phyloP scores from a whole-genome alignment of 2,797 vertebrate species.

The Melanotaenia maccullochi region DNA sequence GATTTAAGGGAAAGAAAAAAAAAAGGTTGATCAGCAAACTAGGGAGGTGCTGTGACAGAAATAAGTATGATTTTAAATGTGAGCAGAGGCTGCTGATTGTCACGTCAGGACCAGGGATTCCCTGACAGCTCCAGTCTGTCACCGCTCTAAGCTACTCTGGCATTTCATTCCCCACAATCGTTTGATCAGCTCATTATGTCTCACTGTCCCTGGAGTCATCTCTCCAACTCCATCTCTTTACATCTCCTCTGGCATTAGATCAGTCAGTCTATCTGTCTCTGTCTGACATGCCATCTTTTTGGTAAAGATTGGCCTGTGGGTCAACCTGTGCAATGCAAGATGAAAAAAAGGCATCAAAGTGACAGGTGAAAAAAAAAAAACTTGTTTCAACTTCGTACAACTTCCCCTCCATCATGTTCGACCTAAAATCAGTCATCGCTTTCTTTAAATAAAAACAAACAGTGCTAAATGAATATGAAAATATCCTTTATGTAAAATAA shows the following conservation, averaged over 20 bases:
- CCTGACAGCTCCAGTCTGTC: constrained; percentile 44
- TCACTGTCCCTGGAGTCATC: constrained; percentile 52
- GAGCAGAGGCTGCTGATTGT: constrained; percentile 42
- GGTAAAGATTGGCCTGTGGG: neutral
- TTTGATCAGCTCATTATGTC: constrained; percentile 67
- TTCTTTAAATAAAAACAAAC: neutral
- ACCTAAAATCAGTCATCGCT: neutral
- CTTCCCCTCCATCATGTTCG: neutral
- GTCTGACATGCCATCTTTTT: constrained; percentile 2
- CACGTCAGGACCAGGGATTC: constrained; percentile 40
- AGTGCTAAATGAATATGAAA: neutral
- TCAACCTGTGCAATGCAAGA: constrained; percentile 5
- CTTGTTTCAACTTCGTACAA: neutral
- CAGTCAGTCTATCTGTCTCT: constrained; percentile 8
- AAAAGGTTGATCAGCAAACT: constrained; percentile 16
- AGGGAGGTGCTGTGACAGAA: constrained; percentile 31
- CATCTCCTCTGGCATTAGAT: constrained; percentile 30
- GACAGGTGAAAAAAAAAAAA: neutral
- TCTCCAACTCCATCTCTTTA: constrained; percentile 38
- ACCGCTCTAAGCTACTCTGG: constrained; percentile 33
- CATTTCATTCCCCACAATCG: constrained; percentile 58
- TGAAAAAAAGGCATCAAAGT: constrained; percentile 4
- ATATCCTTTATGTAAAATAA: no score
- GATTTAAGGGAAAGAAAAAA: neutral
- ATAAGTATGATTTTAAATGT: constrained; percentile 26